phyloP scores from a whole-genome alignment of 37 sponge, comb jelly and placozoan genomes.

The Corticium candelabrum region DNA sequence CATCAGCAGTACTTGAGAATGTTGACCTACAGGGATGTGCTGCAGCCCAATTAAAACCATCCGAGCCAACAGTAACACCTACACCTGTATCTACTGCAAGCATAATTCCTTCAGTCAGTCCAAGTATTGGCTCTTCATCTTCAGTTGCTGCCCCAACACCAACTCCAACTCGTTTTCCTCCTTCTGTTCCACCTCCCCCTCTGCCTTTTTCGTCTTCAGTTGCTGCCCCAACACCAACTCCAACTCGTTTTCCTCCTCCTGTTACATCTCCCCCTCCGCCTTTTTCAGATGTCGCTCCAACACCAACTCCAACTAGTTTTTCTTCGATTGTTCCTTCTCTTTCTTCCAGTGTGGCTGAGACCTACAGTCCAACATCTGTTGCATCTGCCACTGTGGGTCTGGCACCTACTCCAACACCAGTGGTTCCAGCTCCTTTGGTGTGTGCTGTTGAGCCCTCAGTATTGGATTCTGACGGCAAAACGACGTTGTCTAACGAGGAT shows the following conservation, averaged over 20 bases:
- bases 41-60: background rate
- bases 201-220: background rate
- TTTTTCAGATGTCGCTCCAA: background rate
- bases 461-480: background rate
- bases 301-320: background rate
- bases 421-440: background rate
- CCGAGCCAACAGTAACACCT: background rate
- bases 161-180: background rate
- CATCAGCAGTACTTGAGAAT: background rate
- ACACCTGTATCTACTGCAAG: background rate
- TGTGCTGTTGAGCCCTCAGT: background rate
- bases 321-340: background rate
- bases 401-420: background rate
- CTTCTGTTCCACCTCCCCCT: background rate
- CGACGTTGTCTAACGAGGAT: background rate
- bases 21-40: background rate
- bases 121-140: background rate
- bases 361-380: no score
- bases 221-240: background rate
- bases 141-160: background rate
- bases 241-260: background rate
- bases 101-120: background rate
- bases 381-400: no score
- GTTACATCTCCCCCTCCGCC: background rate
- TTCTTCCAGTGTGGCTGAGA: no score